A percentile compares a stretch with the other conserved stretches of the same genome.
Conservation (phyloP, 2,113 vertebrate species). For the Plecotus auritus region DNA sequence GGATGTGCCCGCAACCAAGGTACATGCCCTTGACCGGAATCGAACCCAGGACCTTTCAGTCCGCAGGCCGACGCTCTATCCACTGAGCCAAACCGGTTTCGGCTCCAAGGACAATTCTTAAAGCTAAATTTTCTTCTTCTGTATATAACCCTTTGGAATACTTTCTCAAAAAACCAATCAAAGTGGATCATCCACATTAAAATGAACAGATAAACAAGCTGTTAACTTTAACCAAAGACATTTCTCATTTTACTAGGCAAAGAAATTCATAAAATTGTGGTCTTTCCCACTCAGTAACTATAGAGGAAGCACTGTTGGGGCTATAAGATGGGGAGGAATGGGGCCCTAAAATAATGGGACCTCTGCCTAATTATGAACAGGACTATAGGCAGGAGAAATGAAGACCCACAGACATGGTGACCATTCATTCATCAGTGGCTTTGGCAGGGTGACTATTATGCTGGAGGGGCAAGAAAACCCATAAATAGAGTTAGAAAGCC, state of each 20-base stretch:
- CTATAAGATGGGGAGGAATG: not conserved
- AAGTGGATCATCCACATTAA: not conserved
- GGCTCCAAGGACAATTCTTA: not conserved
- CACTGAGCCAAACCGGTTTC: too few relatives aligned
- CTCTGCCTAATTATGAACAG: too few relatives aligned
- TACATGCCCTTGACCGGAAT: too few relatives aligned
- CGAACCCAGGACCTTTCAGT: too few relatives aligned
- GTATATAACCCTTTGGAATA: too few relatives aligned
- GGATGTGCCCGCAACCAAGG: too few relatives aligned
- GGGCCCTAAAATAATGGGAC: not conserved
- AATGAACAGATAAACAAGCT: not conserved
- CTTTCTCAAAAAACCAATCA: not conserved
- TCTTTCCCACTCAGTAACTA: not conserved
- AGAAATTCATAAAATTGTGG: not conserved
- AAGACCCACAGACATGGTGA: not conserved
- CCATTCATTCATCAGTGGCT: not conserved
- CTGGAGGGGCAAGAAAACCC: not conserved
- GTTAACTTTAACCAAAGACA: not conserved
- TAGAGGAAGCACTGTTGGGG: not conserved
- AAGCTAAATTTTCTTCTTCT: not conserved
- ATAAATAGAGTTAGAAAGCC: not conserved
- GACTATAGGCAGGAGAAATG: not conserved
- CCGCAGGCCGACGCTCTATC: too few relatives aligned
- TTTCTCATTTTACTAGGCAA: not conserved
- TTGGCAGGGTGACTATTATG: not conserved